phyloP scores from a whole-genome alignment of 2,797 vertebrate genomes.

The Pterois miles region DNA sequence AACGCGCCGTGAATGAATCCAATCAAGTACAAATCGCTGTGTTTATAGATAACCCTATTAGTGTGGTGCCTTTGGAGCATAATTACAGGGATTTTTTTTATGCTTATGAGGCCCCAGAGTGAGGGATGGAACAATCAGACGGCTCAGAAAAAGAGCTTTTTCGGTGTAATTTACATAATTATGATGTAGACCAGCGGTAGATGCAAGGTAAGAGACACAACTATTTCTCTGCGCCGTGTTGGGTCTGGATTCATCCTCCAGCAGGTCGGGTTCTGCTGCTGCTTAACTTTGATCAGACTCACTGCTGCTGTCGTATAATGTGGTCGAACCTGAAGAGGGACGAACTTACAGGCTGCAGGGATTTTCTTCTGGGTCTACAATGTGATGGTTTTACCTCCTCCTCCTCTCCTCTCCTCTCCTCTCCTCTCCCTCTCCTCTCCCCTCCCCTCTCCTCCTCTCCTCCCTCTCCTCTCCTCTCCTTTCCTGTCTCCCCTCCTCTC shows the following conservation, averaged over 20 bases:
- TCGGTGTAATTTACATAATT: constrained; percentile 57
- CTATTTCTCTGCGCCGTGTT: constrained; percentile 1
- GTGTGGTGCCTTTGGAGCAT: constrained; percentile 28
- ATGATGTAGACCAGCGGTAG: constrained; percentile 30
- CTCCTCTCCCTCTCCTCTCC: background rate
- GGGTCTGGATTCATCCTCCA: constrained; percentile 4
- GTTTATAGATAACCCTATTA: constrained; percentile 52
- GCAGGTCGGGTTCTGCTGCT: background rate
- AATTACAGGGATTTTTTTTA: constrained; percentile 45
- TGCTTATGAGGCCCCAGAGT: constrained; percentile 44
- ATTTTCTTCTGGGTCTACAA: constrained; percentile 11
- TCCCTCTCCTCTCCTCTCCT: background rate
- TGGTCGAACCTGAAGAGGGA: background rate
- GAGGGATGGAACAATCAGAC: constrained; percentile 46
- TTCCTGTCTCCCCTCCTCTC: background rate
- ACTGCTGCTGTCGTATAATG: background rate
- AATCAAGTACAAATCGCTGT: constrained; percentile 53
- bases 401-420: background rate
- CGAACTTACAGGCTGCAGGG: constrained; percentile 3
- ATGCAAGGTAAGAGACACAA: constrained; percentile 26
- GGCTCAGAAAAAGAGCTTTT: constrained; percentile 5
- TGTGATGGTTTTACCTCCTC: background rate
- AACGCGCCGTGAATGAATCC: constrained; percentile 35
- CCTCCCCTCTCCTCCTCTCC: background rate
- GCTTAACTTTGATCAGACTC: constrained; percentile 22